Evolutionary conservation across 1,140 invertebrate genomes (phyloP), one percentile per base, ranked within the genome.

Genomic region (Cecropterus lyciades): DNA sequence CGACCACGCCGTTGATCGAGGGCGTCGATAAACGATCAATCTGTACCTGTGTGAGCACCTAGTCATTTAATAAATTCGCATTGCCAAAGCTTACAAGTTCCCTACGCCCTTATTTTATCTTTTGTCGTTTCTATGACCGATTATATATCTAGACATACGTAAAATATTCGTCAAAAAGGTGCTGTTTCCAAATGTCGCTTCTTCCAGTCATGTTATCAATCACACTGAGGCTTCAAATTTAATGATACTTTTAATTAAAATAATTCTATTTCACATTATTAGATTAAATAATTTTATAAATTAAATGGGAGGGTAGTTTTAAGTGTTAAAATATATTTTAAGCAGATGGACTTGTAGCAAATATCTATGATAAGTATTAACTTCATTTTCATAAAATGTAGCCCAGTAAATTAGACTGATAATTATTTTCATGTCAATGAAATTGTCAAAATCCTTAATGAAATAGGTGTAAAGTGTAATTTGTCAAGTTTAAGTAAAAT

Each of bases 251-350:
- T 37, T 59, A 49, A 30, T 60, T 16, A n/a, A n/a, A 60, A 49
- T 37, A 43, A 56, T 65, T 30, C 51, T 62, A 53, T 63, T 55
- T 63, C 59, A 53, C 46, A 69, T 69, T 60, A 55, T 65, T 69
- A 69, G 48, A 43, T 17, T 45, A 56, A 9, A 57, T 60, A 65
- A 53, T 65, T 65, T 53, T 52, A 59, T 69, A 60, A 69, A 55
- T 69, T 64, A 65, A 56, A 52, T 48, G 57, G 42, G 40, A 70
- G 48, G 70, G 27, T 73, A 73, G 67, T 57, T 55, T 64, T 77
- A 72, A 73, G 73, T 75, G 75, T 77, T 77, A 70, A 49, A 65
- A 43, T 70, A 69, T 66, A 62, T 57, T 52, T 56, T 64, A 60
- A 64, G 67, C 66, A 73, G 66, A 37, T 51, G 49, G 70, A 73